phyloP scores from a whole-genome alignment of 2,888 invertebrate genomes.

The Phymatocera aterrima region DNA sequence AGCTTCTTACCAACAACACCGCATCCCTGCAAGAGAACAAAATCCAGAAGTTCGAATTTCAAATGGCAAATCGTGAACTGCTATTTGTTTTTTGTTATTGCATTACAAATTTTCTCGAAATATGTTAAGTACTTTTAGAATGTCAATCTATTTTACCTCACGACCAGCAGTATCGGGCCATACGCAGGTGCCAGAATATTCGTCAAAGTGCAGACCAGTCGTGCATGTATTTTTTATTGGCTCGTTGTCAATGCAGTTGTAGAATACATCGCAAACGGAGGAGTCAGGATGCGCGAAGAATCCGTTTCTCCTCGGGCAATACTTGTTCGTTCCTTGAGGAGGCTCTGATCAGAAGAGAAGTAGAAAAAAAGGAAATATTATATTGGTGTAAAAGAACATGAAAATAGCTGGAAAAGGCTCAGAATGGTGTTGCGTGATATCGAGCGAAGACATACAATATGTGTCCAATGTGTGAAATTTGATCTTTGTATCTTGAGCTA shows the following conservation, averaged over 20 bases:
- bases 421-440: not conserved
- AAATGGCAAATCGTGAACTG: constrained; percentile 18
- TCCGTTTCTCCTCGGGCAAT: constrained; percentile 91
- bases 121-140: no score
- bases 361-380: constrained; percentile 25
- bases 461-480: not conserved
- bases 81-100: not conserved
- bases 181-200: constrained; percentile 91
- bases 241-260: constrained; percentile 92
- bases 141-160: constrained; percentile 75
- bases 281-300: constrained; percentile 94
- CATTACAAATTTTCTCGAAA: not conserved
- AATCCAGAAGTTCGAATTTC: no score
- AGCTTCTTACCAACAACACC: constrained; percentile 77
- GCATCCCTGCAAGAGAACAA: constrained; percentile 65
- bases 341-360: constrained; percentile 79
- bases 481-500: not conserved
- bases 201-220: constrained; percentile 93
- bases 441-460: not conserved
- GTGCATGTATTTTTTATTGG: constrained; percentile 88
- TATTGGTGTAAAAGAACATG: not conserved
- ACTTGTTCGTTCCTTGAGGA: constrained; percentile 82
- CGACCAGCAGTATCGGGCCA: constrained; percentile 91
- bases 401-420: not conserved
- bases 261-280: constrained; percentile 89